phyloP scores from a whole-genome alignment of 1,140 invertebrate genomes.

The Neodiprion virginianus region DNA sequence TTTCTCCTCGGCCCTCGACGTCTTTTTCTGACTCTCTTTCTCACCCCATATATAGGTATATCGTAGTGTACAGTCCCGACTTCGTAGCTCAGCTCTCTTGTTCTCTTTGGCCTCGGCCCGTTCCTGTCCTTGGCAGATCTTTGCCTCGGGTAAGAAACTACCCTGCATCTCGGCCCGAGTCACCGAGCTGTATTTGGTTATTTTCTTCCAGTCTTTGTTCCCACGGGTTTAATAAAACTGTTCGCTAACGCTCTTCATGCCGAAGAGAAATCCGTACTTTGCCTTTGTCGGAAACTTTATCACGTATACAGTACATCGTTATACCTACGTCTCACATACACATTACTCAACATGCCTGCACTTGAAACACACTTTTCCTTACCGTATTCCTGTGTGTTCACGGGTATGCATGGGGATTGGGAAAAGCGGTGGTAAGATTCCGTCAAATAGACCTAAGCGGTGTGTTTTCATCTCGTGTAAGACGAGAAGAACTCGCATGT shows the following conservation, averaged over 20 bases:
- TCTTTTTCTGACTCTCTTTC: neutral
- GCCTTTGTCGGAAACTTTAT: neutral
- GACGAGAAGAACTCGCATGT: no score
- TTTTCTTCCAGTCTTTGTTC: constrained; percentile 4
- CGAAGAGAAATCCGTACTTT: neutral
- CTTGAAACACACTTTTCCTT: no score
- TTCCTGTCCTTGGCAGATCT: constrained; percentile 2
- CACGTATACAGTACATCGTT: no score
- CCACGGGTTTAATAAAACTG: constrained; percentile 5
- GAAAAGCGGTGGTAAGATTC: no score
- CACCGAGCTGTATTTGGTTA: constrained; percentile 7
- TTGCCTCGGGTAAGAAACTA: constrained; percentile 1
- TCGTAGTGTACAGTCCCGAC: neutral
- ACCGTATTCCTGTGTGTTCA: no score
- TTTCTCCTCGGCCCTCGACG: neutral
- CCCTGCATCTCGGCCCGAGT: neutral
- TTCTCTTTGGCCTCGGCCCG: neutral
- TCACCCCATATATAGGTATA: neutral
- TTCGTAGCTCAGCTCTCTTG: no score
- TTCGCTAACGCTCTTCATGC: neutral
- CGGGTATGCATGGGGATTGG: no score
- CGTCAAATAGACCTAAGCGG: no score
- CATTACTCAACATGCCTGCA: no score
- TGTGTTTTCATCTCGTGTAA: no score
- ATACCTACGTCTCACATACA: no score